Evolutionary conservation across 64 coral and sea anemone species (phyloP), one percentile per base, ranked within the genome.

Genomic region (Montipora foliosa): DNA sequence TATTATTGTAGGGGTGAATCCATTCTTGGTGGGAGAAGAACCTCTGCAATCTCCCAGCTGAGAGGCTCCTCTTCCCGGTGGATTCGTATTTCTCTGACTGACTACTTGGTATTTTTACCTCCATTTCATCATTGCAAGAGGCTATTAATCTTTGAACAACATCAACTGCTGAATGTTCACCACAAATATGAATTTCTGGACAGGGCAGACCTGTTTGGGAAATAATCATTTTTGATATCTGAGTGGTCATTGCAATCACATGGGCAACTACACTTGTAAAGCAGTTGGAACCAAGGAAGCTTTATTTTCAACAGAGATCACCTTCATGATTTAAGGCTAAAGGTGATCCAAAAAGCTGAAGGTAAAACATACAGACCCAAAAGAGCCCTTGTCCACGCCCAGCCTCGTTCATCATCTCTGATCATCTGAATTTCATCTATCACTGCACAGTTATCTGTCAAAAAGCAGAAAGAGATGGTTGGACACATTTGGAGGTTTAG

Each of bases 391-490:
- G 97, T 94, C 97, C 97, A 98, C 0, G 97, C 97, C 94, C 94
- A 98, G 15, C 97, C 97, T 74, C 97, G 76, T 20, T 94, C 91
- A 74, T 70, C 82, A 13, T 98, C 97, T 4, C 76, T 74, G 45
- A 98, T 93, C 97, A 98, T 98, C 59, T 98, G 97, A 84, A 98
- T 94, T 70, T 98, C 97, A 60, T 98, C 97, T 84, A 98, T 96
- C 80, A 96, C 94, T 62, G 94, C 97, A 88, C 97, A 98, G 22
- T 96, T 88, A 91, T 94, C 94, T 98, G 20, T 59, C 49, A 19
- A 89, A 80, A 79, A 85, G 1, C 0, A 47, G 11, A 20, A 47
- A 70, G 16, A 17, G 64, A 37, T 37, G 37, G 37, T 37, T 2
- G 37, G 37, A 37, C 1, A 37, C 37, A 37, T 1, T 37, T 37